A percentile compares a stretch with the other conserved stretches of the same genome.
Evolutionary conservation across 2,113 vertebrate species (phyloP).

Genomic region (Centrocercus urophasianus): DNA sequence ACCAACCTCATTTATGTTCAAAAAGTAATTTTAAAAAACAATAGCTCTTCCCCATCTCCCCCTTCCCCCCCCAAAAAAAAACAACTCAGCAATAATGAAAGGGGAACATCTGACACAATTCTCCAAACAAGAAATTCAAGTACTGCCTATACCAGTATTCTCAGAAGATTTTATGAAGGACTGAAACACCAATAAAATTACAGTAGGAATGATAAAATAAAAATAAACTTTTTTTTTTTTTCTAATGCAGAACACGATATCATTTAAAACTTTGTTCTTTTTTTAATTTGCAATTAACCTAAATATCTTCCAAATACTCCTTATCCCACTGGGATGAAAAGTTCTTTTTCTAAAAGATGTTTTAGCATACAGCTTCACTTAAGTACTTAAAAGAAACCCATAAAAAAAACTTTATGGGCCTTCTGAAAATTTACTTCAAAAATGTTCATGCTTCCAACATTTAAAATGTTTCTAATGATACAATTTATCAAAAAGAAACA

Average conservation of each 20-base stretch:
- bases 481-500: neutral
- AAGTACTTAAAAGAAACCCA: neutral
- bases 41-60: neutral
- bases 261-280: constrained; percentile 63
- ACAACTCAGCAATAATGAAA: neutral
- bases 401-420: neutral
- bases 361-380: constrained; percentile 2
- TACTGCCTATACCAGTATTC: constrained; percentile 36
- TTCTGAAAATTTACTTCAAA: neutral
- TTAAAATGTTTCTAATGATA: neutral
- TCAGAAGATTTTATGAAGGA: constrained; percentile 44
- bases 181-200: constrained; percentile 53
- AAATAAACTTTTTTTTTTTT: constrained; percentile 20
- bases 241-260: constrained; percentile 39
- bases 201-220: constrained; percentile 51
- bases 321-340: constrained; percentile 41
- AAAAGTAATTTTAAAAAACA: constrained; percentile 16
- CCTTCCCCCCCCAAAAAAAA: neutral
- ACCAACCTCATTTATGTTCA: neutral
- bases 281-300: constrained; percentile 73
- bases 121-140: constrained; percentile 50
- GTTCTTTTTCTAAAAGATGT: constrained; percentile 21
- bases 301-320: constrained; percentile 61
- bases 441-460: neutral
- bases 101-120: constrained; percentile 37